phyloP scores from a whole-genome alignment of 1,140 invertebrate genomes.

The Coptotermes formosanus region DNA sequence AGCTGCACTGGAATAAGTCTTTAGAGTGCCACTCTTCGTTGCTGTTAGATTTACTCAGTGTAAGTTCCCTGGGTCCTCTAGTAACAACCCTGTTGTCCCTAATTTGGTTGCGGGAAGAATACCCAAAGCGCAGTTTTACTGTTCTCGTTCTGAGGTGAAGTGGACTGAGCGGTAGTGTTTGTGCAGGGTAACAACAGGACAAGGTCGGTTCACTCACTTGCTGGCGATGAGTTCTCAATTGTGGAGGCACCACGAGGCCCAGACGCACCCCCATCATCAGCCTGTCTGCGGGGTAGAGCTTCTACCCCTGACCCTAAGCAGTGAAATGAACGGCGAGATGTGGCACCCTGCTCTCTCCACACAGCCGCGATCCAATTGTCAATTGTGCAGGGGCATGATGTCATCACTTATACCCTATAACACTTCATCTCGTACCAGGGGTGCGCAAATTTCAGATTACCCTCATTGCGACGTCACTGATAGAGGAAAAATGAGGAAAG shows the following conservation, averaged over 20 bases:
- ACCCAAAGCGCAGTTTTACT: too few relatives aligned
- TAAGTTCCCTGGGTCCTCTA: too few relatives aligned
- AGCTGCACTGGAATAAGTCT: too few relatives aligned
- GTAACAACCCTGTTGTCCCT: too few relatives aligned
- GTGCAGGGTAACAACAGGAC: too few relatives aligned
- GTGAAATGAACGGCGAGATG: not conserved
- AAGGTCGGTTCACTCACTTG: not conserved
- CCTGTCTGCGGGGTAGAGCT: not conserved
- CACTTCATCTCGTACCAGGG: not conserved
- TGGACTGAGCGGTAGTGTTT: too few relatives aligned
- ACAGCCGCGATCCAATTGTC: constrained; percentile 5
- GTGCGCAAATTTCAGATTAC: not conserved
- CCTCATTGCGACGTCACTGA: not conserved
- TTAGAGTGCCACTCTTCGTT: too few relatives aligned
- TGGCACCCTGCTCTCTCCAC: not conserved
- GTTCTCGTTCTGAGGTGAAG: too few relatives aligned
- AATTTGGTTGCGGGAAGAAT: too few relatives aligned
- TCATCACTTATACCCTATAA: not conserved
- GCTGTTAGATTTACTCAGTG: too few relatives aligned
- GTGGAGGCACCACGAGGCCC: not conserved
- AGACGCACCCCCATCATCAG: not conserved
- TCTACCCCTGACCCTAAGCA: not conserved
- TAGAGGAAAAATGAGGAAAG: too few relatives aligned
- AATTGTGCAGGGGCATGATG: constrained; percentile 8
- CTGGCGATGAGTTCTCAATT: not conserved